Conservation (phyloP, 2,113 vertebrate species). For the Notarius quadriscutis region DNA sequence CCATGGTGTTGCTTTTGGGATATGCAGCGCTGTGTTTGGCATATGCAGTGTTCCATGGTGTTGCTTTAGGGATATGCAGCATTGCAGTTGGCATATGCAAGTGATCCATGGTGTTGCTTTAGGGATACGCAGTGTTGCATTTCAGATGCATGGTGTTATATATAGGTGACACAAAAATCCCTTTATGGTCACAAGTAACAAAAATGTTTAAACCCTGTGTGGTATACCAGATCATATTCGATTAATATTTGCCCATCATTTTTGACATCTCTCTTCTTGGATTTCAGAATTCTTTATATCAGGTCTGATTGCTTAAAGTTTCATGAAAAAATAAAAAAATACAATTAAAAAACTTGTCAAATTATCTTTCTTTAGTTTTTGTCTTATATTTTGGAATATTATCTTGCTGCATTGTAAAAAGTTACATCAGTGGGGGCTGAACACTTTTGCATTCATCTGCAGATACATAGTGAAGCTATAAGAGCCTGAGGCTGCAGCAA, state of each 20-base stretch:
- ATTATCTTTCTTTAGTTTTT: not conserved
- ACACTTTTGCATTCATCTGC: not conserved
- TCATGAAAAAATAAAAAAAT: too few relatives aligned
- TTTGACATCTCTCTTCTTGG: not conserved
- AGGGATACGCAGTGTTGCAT: not conserved
- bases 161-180: not conserved
- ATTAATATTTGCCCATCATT: not conserved
- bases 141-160: not conserved
- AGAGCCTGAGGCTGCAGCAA: not conserved
- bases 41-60: too few relatives aligned
- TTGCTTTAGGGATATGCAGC: too few relatives aligned
- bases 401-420: not conserved
- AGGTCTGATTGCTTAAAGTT: not conserved
- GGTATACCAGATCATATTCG: not conserved
- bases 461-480: not conserved
- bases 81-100: too few relatives aligned
- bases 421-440: not conserved
- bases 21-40: too few relatives aligned
- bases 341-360: not conserved
- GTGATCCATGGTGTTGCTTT: not conserved
- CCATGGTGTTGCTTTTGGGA: not conserved
- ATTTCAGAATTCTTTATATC: not conserved
- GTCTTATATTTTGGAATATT: not conserved
- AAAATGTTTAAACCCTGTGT: not conserved
- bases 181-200: not conserved